These are phyloP conservation scores for Pempheris klunzingeri DNA, from an alignment of 2,797 vertebrate species.

Conservation along the genomic window DNA sequence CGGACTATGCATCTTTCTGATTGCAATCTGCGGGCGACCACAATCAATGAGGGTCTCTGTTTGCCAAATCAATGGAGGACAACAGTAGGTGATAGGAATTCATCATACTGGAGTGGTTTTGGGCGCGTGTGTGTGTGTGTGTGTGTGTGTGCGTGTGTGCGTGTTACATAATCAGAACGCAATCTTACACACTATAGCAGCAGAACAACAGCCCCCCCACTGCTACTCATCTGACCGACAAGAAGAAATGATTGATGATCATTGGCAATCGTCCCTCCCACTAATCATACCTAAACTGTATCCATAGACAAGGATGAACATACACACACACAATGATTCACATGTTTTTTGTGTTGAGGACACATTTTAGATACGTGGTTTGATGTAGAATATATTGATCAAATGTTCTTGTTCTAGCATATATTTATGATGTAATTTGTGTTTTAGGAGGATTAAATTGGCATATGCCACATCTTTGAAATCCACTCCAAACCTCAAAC, in stretches of 20 bases:
- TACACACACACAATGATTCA: background rate
- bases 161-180: conserved; percentile 41
- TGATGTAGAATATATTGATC: background rate
- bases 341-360: background rate
- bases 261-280: conserved; percentile 12
- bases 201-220: background rate
- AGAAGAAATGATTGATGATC: conserved; percentile 43
- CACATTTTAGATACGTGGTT: background rate
- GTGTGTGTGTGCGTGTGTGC: conserved; percentile 18
- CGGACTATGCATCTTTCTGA: conserved; percentile 49
- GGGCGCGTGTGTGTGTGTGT: background rate
- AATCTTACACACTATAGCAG: background rate
- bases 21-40: conserved; percentile 68
- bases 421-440: background rate
- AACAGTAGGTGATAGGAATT: conserved; percentile 61
- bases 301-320: conserved; percentile 8
- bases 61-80: conserved; percentile 67
- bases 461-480: too few species aligned
- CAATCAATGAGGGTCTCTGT: conserved; percentile 69
- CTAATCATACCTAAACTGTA: conserved; percentile 27
- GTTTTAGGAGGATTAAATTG: conserved; percentile 2
- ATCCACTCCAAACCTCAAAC: conserved; percentile 3
- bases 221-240: conserved; percentile 29
- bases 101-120: conserved; percentile 43
- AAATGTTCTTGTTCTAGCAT: background rate